These are phyloP conservation scores for Cinclus mexicanus DNA, from an alignment of 2,113 vertebrate genomes.

Conservation along the genomic window DNA sequence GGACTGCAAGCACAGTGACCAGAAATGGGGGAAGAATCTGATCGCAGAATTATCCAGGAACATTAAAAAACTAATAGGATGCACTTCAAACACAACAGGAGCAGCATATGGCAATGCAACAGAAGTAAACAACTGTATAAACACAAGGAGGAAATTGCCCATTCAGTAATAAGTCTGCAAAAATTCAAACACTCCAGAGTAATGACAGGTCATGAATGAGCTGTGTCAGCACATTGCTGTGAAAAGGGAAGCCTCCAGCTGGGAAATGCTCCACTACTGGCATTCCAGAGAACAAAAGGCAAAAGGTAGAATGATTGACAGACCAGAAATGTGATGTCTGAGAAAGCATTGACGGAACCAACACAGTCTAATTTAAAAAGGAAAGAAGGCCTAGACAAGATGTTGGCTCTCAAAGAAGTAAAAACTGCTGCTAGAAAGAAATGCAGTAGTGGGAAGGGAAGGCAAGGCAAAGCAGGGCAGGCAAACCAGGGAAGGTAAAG, in stretches of 20 bases:
- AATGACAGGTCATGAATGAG: neutral
- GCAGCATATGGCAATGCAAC: neutral
- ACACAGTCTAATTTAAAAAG: neutral
- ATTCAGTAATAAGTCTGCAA: neutral
- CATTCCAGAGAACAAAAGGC: neutral
- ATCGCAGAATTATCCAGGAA: neutral
- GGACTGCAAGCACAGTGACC: neutral
- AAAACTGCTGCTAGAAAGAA: neutral
- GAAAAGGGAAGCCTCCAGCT: neutral
- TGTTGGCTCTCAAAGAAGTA: neutral
- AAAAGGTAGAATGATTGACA: neutral
- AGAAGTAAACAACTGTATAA: neutral
- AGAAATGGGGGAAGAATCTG: neutral
- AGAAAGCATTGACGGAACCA: neutral
- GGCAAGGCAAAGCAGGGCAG: neutral
- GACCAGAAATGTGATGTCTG: neutral
- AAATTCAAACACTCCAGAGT: neutral
- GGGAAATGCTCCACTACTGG: neutral
- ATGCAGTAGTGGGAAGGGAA: neutral
- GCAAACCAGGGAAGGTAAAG: neutral
- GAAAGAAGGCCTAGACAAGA: fast-evolving
- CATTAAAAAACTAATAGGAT: neutral
- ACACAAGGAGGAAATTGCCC: neutral
- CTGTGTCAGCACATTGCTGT: neutral
- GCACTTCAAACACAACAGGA: neutral